Conservation (phyloP, 92 coral and sea anemone species). For the Bergia puertoricense region DNA sequence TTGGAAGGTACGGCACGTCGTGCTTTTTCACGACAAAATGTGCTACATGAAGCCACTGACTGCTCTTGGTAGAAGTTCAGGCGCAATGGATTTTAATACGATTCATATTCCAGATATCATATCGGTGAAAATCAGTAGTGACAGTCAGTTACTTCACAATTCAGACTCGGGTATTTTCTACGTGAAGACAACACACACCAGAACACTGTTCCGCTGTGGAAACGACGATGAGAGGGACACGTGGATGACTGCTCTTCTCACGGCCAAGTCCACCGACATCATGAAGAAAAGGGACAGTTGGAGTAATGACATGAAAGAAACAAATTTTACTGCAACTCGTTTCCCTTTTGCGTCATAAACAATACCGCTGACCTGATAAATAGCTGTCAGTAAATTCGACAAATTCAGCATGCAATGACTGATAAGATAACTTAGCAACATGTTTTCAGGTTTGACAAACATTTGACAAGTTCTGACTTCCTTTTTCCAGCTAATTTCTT, state of each 20-base stretch:
- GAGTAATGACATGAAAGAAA: neutral
- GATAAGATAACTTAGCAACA: too few species aligned
- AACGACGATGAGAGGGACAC: neutral
- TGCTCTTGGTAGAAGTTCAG: neutral
- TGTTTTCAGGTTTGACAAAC: too few species aligned
- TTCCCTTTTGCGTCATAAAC: neutral
- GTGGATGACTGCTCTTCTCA: neutral
- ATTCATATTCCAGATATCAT: conserved; percentile 6
- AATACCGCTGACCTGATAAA: neutral
- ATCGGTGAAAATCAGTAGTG: neutral
- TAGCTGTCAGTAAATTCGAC: too few species aligned
- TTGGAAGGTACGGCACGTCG: neutral
- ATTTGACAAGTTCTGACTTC: too few species aligned
- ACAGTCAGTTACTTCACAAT: neutral
- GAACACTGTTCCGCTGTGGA: neutral
- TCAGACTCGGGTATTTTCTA: neutral
- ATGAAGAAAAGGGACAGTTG: neutral
- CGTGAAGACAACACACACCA: neutral
- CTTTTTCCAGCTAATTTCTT: too few species aligned
- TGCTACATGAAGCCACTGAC: neutral
- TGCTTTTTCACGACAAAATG: neutral
- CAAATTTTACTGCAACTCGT: neutral
- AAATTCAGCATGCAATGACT: too few species aligned
- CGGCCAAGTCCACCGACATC: neutral
- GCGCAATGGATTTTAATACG: neutral